Conservation (phyloP, 1,140 invertebrate species). For the Lucilia cuprina region DNA sequence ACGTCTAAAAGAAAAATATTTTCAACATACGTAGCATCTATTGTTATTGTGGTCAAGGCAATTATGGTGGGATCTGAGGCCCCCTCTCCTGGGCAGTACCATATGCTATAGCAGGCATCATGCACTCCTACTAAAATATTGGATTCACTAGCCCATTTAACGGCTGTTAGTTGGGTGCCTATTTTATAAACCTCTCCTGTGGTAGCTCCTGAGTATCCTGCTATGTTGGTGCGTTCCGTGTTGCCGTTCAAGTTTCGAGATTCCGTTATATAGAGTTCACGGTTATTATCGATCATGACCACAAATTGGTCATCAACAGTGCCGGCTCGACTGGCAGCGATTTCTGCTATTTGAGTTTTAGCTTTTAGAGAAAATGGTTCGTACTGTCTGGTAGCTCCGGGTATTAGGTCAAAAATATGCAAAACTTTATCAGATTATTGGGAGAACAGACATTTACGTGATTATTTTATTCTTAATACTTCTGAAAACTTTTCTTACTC, state of each 20-base stretch:
- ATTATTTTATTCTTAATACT: neutral
- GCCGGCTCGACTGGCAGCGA: constrained; percentile 80
- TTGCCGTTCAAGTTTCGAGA: constrained; percentile 64
- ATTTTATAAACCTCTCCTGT: constrained; percentile 70
- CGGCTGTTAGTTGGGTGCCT: constrained; percentile 79
- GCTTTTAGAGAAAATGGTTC: constrained; percentile 67
- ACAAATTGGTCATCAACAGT: constrained; percentile 72
- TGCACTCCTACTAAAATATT: constrained; percentile 86
- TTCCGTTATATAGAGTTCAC: constrained; percentile 78
- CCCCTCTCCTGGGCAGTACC: constrained; percentile 81
- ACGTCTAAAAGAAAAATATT: neutral
- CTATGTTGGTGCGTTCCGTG: neutral
- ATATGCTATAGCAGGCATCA: constrained; percentile 83
- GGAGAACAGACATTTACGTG: neutral
- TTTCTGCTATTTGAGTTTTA: constrained; percentile 71
- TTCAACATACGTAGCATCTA: constrained; percentile 69
- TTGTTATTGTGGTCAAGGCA: constrained; percentile 62
- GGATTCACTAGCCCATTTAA: constrained; percentile 82
- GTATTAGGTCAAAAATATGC: constrained; percentile 80
- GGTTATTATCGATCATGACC: constrained; percentile 82
- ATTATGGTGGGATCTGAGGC: constrained; percentile 78
- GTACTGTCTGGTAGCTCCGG: constrained; percentile 76
- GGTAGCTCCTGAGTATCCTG: neutral
- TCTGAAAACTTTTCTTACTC: constrained; percentile 62
- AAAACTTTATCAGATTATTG: constrained; percentile 65